Base-by-base conservation (phyloP, 2,797 vertebrate genomes). In the Phrynocephalus guinanensis region DNA sequence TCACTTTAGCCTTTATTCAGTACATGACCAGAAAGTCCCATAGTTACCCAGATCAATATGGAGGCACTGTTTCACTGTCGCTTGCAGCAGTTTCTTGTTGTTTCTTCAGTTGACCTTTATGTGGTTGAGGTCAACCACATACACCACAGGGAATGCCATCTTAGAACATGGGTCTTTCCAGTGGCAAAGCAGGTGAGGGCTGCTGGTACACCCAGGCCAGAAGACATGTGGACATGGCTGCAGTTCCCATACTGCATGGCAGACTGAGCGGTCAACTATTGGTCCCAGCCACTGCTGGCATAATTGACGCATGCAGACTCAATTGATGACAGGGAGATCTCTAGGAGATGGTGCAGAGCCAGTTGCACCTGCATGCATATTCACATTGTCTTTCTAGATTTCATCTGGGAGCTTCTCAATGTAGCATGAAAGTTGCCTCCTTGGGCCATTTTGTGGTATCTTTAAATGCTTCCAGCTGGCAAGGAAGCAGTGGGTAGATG, bases 321-420 rank as follows among this genome's bases (percentile, higher is more conserved):
- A 8, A 9, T 66, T 72, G 33, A 30, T 63, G 18, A 11, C 24
- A 30, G n/a, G 52, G 80, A 50, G 66, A 68, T 38, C 73, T 81
- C 33, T 68, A 71, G 8, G 60, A 22, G 66, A 20, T 50, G 52
- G 18, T 78, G 15, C 18, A 22, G 33, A 76, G 86, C 38, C 68
- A 30, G 28, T 52, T 3, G 77, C 0, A 0, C 20, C 81, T 11
- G 0, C 70, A 86, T 63, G 81, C 80, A 56, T 60, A 1, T 63
- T 88, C 68, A 0, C 0, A 50, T 86, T 66, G 78, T 22, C 78
- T 77, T 92, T 90, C 88, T 56, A 56, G 11, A 88, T 67, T 0
- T 0, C 28, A 50, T n/a, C 3, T 24, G 33, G 60, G 18, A 26
- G 3, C 48, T 28, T 26, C 1, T 30, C 30, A 66, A 52, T 20